Percentiles rank a stretch among this genome's conserved stretches.
Conservation (phyloP, 2,797 vertebrate genomes). For the Sphenopsis melanotis region DNA sequence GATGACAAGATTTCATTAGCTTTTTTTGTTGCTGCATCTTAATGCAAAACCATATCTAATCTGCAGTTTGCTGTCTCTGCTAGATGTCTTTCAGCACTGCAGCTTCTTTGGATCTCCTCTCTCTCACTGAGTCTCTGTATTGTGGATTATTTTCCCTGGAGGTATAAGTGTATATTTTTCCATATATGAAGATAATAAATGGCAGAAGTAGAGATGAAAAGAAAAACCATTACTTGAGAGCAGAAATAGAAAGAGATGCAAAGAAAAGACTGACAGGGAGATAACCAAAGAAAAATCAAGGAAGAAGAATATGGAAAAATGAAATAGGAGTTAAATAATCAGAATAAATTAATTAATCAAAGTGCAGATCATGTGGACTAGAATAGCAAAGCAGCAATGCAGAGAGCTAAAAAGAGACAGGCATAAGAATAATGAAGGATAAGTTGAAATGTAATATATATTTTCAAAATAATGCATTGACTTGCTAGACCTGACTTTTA, state of each 20-base stretch:
- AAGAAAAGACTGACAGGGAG: conserved; percentile 26
- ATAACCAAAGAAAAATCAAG: conserved; percentile 43
- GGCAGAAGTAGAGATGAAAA: conserved; percentile 31
- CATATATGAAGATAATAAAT: conserved; percentile 48
- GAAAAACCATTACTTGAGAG: conserved; percentile 23
- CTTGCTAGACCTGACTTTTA: not conserved
- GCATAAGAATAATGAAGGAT: not conserved
- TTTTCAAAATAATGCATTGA: conserved; percentile 33
- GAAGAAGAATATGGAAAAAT: conserved; percentile 25
- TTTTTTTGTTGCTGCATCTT: not conserved
- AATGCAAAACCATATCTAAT: conserved; percentile 38
- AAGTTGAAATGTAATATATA: not conserved
- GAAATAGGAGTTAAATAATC: conserved; percentile 64
- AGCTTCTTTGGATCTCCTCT: conserved; percentile 14
- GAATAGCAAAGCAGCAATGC: conserved; percentile 47
- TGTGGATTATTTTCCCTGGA: conserved; percentile 55
- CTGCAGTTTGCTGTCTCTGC: conserved; percentile 43
- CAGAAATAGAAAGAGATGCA: conserved; percentile 37
- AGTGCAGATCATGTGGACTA: conserved; percentile 41
- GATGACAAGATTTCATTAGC: conserved; percentile 47
- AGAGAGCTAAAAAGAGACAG: conserved; percentile 2
- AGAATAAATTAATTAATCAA: conserved; percentile 72
- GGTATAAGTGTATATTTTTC: conserved; percentile 55
- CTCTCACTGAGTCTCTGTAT: not conserved
- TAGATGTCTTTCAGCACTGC: conserved; percentile 21